Percentiles rank a stretch among this genome's conserved stretches.
Evolutionary conservation across 2,113 vertebrate species (phyloP).

Genomic region (Columba janthina): DNA sequence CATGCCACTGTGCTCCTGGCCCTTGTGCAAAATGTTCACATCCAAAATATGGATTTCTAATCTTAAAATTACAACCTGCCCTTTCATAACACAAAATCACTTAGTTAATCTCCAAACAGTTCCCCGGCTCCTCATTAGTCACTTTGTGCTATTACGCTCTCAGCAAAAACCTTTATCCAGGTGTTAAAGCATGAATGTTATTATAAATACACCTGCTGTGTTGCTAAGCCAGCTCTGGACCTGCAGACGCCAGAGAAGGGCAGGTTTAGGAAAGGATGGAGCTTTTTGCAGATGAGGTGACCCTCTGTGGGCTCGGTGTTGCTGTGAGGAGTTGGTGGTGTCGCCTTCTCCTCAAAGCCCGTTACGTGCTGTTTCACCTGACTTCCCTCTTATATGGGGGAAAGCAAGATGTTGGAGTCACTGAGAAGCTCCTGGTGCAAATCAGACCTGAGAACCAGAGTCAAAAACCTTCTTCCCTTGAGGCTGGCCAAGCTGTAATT

Average conservation of each 20-base stretch:
- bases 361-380: background rate
- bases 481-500: background rate
- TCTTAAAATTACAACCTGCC: constrained; percentile 19
- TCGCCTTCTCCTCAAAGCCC: background rate
- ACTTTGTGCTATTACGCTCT: background rate
- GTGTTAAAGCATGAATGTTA: background rate
- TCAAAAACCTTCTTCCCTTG: background rate
- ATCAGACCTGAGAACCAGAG: fast-evolving
- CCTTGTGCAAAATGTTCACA: background rate
- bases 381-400: fast-evolving
- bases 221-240: background rate
- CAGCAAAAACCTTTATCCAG: background rate
- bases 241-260: background rate
- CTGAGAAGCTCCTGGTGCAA: background rate
- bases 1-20: background rate
- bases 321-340: background rate
- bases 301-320: fast-evolving
- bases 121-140: background rate
- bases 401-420: fast-evolving
- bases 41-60: background rate
- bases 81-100: background rate
- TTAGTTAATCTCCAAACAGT: constrained; percentile 22
- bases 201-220: background rate
- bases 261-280: background rate
- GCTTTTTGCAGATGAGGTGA: background rate